Conservation (phyloP, 1,140 invertebrate genomes). For the Melanaphis sacchari region DNA sequence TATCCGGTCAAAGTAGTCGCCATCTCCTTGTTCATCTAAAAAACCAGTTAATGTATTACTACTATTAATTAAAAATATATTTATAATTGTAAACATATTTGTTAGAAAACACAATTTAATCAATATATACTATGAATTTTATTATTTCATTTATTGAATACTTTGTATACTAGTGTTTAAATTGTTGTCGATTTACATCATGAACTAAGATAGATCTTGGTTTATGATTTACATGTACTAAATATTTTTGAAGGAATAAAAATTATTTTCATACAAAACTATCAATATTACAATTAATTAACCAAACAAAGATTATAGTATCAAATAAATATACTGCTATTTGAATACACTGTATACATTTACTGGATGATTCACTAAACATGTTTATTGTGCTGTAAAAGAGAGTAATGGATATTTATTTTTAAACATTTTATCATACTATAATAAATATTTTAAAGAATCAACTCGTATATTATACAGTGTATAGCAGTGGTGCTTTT, state of each 20-base stretch:
- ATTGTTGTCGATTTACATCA: background rate
- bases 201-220: background rate
- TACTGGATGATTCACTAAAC: background rate
- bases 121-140: background rate
- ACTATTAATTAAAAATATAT: background rate
- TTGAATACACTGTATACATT: background rate
- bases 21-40: slow-evolving; percentile 51
- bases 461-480: background rate
- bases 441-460: background rate
- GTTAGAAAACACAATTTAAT: background rate
- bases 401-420: background rate
- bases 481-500: background rate
- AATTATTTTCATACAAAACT: background rate
- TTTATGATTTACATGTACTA: background rate
- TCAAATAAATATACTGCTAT: background rate
- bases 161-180: background rate
- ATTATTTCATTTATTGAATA: background rate
- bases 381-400: background rate
- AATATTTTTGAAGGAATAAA: background rate
- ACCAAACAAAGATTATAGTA: background rate
- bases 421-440: too few relatives aligned
- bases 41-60: background rate
- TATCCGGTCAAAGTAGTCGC: slow-evolving; percentile 29
- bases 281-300: background rate
- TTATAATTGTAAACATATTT: background rate